phyloP scores from a whole-genome alignment of 2,888 invertebrate species.

The Chydorus sphaericus region DNA sequence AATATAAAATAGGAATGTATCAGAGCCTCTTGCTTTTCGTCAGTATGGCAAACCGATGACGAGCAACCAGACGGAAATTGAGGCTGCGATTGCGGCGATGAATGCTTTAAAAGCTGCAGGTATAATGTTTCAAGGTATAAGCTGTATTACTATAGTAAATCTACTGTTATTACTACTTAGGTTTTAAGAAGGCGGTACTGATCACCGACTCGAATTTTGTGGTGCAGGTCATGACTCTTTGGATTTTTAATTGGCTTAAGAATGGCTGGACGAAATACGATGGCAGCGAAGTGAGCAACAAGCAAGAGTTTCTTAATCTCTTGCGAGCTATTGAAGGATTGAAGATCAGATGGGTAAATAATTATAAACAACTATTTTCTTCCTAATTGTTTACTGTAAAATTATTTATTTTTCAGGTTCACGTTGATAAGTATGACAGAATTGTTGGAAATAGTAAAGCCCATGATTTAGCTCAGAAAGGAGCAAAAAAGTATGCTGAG shows the following conservation, averaged over 20 bases:
- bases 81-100: constrained; percentile 68
- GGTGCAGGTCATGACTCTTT: constrained; percentile 66
- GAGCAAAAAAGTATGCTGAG: no score
- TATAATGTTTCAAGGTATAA: no score
- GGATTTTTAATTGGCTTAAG: constrained; percentile 77
- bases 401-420: no score
- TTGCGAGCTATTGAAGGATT: constrained; percentile 44
- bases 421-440: no score
- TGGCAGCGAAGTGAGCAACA: constrained; percentile 72
- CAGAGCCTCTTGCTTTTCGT: constrained; percentile 63
- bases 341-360: constrained; percentile 59
- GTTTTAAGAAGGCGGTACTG: constrained; percentile 53
- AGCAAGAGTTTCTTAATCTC: constrained; percentile 61
- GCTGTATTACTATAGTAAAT: no score
- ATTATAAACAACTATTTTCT: no score
- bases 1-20: constrained; percentile 45
- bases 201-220: constrained; percentile 87
- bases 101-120: constrained; percentile 46
- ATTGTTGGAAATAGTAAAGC: no score
- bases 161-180: no score
- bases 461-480: no score
- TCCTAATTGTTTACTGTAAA: no score
- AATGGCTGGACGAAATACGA: constrained; percentile 65
- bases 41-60: constrained; percentile 69
- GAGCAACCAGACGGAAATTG: constrained; percentile 92